phyloP scores from a whole-genome alignment of 1,140 invertebrate species.

The Leptopilina boulardi region DNA sequence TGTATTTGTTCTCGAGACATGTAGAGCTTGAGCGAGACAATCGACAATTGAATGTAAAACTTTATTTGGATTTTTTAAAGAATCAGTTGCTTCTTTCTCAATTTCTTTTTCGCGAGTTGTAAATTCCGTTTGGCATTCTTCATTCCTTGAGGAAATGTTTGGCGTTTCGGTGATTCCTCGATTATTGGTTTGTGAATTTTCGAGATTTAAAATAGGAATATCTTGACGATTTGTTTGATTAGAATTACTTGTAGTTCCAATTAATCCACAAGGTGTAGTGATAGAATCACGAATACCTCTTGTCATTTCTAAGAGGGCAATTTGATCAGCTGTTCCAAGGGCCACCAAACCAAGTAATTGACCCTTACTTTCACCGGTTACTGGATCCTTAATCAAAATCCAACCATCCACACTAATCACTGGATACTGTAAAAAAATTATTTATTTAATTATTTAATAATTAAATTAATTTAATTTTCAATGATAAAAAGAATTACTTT shows the following conservation, averaged over 20 bases:
- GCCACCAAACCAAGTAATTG: slow-evolving; percentile 78
- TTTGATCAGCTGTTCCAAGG: slow-evolving; percentile 79
- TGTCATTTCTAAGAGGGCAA: slow-evolving; percentile 76
- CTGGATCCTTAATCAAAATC: slow-evolving; percentile 75
- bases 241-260: neutral
- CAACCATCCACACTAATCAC: slow-evolving; percentile 80
- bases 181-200: neutral
- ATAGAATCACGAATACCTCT: slow-evolving; percentile 72
- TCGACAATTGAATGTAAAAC: slow-evolving; percentile 52
- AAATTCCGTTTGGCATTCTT: slow-evolving; percentile 70
- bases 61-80: slow-evolving; percentile 27
- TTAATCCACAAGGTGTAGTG: slow-evolving; percentile 44
- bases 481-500: slow-evolving; percentile 54
- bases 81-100: neutral
- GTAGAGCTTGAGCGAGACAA: slow-evolving; percentile 49
- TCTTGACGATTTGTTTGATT: neutral
- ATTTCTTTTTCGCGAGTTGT: slow-evolving; percentile 59
- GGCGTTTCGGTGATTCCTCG: slow-evolving; percentile 14
- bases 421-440: slow-evolving; percentile 72
- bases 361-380: slow-evolving; percentile 72
- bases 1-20: slow-evolving; percentile 33
- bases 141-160: slow-evolving; percentile 46
- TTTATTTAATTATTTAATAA: neutral
- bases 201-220: neutral
- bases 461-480: slow-evolving; percentile 8